A percentile compares a stretch with the other conserved stretches of the same genome.
Conservation (phyloP, 1,140 invertebrate species). For the Meteorus sp. region DNA sequence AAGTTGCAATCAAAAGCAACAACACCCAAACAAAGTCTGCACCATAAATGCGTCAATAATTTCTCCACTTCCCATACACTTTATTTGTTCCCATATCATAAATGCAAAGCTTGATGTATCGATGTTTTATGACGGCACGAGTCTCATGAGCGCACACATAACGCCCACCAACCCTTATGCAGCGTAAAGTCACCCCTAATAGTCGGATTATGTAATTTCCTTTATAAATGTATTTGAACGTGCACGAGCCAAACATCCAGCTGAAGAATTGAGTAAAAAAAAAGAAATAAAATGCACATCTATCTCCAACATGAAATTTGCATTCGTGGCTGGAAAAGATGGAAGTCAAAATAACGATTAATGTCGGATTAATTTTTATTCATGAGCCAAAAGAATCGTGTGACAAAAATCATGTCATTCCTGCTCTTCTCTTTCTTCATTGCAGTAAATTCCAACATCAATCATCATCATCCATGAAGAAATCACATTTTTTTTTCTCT, state of each 20-base stretch:
- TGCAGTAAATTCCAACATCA: not conserved
- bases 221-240: no score
- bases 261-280: not conserved
- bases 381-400: constrained; percentile 1
- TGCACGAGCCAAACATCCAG: constrained; percentile 20
- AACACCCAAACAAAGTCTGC: no score
- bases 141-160: constrained; percentile 42
- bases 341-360: constrained; percentile 33
- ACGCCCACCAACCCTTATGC: constrained; percentile 42
- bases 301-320: constrained; percentile 23
- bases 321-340: no score
- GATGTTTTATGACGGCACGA: constrained; percentile 53
- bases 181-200: constrained; percentile 54
- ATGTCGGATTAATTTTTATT: constrained; percentile 24
- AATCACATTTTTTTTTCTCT: no score
- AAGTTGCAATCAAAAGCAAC: no score
- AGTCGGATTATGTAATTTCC: constrained; percentile 51
- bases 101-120: constrained; percentile 61
- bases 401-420: not conserved
- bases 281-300: not conserved
- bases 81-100: constrained; percentile 59
- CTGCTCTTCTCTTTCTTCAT: not conserved
- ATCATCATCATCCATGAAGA: not conserved
- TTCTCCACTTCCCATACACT: no score
- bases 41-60: no score